Evolutionary conservation across 2,888 invertebrate genomes (phyloP).

Genomic region (Drosophila ezoana): DNA sequence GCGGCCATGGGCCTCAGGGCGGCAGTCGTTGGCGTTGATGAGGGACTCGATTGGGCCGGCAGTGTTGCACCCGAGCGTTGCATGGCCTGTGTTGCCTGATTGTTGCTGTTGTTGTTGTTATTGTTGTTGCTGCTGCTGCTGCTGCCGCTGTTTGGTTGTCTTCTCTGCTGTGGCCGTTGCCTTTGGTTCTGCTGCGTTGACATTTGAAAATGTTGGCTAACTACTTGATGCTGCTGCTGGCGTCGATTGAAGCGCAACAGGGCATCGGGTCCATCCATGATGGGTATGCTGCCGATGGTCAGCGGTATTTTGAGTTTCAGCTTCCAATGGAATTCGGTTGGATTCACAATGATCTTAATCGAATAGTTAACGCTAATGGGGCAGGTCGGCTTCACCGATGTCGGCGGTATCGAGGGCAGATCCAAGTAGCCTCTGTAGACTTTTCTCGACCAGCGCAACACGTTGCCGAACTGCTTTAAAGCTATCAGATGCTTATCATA

Average conservation of each 20-base stretch:
- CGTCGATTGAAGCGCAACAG: conserved; percentile 65
- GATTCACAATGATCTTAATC: conserved; percentile 87
- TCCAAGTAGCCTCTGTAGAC: conserved; percentile 88
- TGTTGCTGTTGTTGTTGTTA: conserved; percentile 47
- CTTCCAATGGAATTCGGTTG: conserved; percentile 88
- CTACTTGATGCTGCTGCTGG: conserved; percentile 75
- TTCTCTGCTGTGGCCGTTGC: conserved; percentile 48
- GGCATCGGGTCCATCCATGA: conserved; percentile 86
- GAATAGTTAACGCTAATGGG: conserved; percentile 91
- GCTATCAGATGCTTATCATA: conserved; percentile 83
- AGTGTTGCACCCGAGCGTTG: conserved; percentile 58
- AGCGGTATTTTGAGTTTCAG: conserved; percentile 88
- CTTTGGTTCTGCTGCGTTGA: conserved; percentile 59
- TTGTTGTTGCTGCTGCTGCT: conserved; percentile 34
- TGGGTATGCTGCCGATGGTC: conserved; percentile 87
- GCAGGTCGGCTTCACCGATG: conserved; percentile 90
- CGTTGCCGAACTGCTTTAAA: conserved; percentile 86
- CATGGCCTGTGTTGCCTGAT: conserved; percentile 56
- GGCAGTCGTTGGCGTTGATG: conserved; percentile 75
- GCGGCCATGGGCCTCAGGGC: conserved; percentile 63
- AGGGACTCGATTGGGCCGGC: conserved; percentile 60
- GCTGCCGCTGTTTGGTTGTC: conserved; percentile 25
- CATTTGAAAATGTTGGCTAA: conserved; percentile 77
- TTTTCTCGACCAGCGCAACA: conserved; percentile 87
- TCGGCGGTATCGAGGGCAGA: conserved; percentile 91